Evolutionary conservation across 2,888 invertebrate genomes (phyloP).

Genomic region (Proisotoma minuta): DNA sequence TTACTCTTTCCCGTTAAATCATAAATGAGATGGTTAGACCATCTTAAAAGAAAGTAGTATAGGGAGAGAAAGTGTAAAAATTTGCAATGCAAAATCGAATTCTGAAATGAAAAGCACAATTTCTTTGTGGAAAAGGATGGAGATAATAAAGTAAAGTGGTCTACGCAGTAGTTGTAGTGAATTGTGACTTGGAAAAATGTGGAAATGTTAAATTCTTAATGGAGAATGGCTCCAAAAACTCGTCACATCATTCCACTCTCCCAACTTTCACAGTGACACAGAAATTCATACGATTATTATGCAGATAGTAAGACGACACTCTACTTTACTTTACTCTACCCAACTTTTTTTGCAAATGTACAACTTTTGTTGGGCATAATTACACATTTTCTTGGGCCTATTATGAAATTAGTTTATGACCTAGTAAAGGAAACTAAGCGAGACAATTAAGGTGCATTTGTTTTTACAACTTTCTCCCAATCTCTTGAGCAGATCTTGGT

Average conservation of each 20-base stretch:
- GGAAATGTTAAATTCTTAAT: constrained; percentile 5
- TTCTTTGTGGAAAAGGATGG: not conserved
- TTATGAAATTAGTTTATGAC: constrained; percentile 38
- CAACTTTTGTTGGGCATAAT: not conserved
- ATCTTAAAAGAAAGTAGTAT: no score
- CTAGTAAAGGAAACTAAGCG: constrained; percentile 28
- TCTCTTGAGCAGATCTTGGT: no score
- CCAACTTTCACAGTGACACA: constrained; percentile 6
- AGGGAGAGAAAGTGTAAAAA: constrained; percentile 28
- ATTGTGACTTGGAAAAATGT: constrained; percentile 6
- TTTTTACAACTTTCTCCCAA: constrained; percentile 30
- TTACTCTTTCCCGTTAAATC: no score
- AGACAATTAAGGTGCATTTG: constrained; percentile 41
- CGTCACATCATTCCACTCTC: not conserved
- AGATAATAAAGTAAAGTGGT: constrained; percentile 18
- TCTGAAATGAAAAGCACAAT: constrained; percentile 14
- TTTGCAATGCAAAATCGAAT: constrained; percentile 40
- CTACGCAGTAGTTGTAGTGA: not conserved
- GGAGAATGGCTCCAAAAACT: not conserved
- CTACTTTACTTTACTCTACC: no score
- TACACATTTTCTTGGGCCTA: constrained; percentile 8
- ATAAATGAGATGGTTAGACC: no score
- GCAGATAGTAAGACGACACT: no score
- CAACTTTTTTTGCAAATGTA: constrained; percentile 3
- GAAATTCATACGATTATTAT: constrained; percentile 22